Evolutionary conservation across 2,797 vertebrate species (phyloP).

Genomic region (Myotis pilosus): DNA sequence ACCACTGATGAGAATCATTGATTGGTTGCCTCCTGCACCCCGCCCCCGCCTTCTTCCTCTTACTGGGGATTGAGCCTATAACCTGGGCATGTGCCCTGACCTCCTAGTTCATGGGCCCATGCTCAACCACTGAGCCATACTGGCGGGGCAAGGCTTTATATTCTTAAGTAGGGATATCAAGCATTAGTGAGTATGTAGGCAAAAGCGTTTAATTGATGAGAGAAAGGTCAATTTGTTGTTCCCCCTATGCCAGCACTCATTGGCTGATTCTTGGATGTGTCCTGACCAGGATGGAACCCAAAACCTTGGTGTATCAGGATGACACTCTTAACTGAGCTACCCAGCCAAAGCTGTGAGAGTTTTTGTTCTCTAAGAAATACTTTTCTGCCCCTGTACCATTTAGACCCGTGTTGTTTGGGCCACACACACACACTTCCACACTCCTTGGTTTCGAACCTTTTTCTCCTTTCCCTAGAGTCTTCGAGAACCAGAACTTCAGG

Average conservation of each 20-base stretch:
- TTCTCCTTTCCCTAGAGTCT: background rate
- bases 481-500: background rate
- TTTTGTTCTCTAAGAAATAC: background rate
- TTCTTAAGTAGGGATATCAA: slow-evolving; percentile 33
- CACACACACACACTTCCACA: background rate
- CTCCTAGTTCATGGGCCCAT: too few species aligned
- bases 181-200: background rate
- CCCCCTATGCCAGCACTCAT: background rate
- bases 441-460: background rate
- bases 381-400: background rate
- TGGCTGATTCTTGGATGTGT: background rate
- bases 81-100: too few species aligned
- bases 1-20: too few species aligned
- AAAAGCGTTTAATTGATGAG: background rate
- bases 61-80: too few species aligned
- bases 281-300: too few species aligned
- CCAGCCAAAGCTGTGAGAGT: background rate
- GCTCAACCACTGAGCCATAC: too few species aligned
- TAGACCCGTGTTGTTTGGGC: background rate
- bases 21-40: too few species aligned
- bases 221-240: background rate
- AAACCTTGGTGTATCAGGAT: too few species aligned
- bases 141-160: background rate
- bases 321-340: too few species aligned
- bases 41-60: too few species aligned